Evolutionary conservation across 1,140 invertebrate genomes (phyloP).

Genomic region (Drosophila melanica): DNA sequence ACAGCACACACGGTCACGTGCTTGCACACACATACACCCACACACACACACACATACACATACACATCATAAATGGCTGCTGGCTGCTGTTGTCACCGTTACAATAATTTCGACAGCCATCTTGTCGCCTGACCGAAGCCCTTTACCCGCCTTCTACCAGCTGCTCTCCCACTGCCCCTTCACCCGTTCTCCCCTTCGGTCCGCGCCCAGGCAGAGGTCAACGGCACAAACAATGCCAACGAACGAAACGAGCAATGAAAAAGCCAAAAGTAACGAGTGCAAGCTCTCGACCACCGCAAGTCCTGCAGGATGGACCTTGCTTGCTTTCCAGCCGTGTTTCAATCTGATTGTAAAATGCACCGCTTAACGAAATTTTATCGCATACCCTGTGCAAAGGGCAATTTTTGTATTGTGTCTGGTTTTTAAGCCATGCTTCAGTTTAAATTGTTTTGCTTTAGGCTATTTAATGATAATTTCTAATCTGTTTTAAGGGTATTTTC

Average conservation of each 20-base stretch:
- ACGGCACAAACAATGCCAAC: constrained; percentile 20
- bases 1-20: constrained; percentile 19
- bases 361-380: too few species aligned
- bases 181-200: background rate
- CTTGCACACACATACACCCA: constrained; percentile 8
- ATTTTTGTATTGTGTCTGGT: too few species aligned
- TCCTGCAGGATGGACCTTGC: constrained; percentile 2
- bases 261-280: constrained; percentile 9
- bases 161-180: background rate
- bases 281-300: background rate
- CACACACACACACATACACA: constrained; percentile 4
- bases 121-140: constrained; percentile 31
- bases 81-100: constrained; percentile 30
- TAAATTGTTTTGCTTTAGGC: too few species aligned
- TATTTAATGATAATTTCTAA: too few species aligned
- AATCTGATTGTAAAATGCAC: too few species aligned
- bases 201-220: constrained; percentile 1
- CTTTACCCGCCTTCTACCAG: background rate
- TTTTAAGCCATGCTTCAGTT: too few species aligned
- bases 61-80: constrained; percentile 15
- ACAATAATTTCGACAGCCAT: constrained; percentile 56
- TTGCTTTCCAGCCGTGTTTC: background rate
- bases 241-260: constrained; percentile 5
- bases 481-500: too few species aligned
- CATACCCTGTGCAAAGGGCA: too few species aligned